Evolutionary conservation across 2,888 invertebrate genomes (phyloP).

Genomic region (Scaptomyza caliginosa): DNA sequence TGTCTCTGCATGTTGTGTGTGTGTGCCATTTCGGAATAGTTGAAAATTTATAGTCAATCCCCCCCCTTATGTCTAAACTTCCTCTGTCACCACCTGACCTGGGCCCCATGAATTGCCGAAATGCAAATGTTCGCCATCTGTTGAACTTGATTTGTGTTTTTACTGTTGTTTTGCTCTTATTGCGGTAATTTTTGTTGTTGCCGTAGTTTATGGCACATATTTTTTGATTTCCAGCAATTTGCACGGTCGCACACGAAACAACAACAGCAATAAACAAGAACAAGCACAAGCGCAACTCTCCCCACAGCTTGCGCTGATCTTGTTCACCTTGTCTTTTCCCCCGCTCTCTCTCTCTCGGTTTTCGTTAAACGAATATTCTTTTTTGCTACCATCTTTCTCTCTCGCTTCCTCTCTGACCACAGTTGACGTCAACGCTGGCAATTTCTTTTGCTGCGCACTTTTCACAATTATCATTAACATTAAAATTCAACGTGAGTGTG

Average conservation of each 20-base stretch:
- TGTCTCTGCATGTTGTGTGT: constrained; percentile 41
- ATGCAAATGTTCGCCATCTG: constrained; percentile 70
- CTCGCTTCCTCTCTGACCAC: constrained; percentile 1
- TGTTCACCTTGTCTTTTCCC: constrained; percentile 15
- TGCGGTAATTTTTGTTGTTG: constrained; percentile 24
- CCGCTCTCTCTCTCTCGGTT: constrained; percentile 10
- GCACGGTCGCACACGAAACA: constrained; percentile 35
- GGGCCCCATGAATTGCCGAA: constrained; percentile 32
- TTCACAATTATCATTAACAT: constrained; percentile 63
- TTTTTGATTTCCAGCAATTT: constrained; percentile 50
- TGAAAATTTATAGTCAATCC: constrained; percentile 49
- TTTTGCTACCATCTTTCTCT: constrained; percentile 15
- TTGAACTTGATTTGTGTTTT: constrained; percentile 62
- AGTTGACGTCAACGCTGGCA: constrained; percentile 57
- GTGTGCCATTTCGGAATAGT: constrained; percentile 40
- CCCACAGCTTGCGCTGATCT: constrained; percentile 31
- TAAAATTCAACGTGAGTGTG: constrained; percentile 46
- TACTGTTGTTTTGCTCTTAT: constrained; percentile 10
- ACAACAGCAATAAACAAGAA: constrained; percentile 20
- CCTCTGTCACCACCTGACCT: background rate
- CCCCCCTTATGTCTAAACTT: constrained; percentile 4
- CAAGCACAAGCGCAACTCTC: constrained; percentile 32
- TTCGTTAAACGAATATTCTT: constrained; percentile 1
- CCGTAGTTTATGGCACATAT: constrained; percentile 45
- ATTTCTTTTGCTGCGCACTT: constrained; percentile 70